Conservation (phyloP, 2,113 vertebrate genomes). For the Menura novaehollandiae region DNA sequence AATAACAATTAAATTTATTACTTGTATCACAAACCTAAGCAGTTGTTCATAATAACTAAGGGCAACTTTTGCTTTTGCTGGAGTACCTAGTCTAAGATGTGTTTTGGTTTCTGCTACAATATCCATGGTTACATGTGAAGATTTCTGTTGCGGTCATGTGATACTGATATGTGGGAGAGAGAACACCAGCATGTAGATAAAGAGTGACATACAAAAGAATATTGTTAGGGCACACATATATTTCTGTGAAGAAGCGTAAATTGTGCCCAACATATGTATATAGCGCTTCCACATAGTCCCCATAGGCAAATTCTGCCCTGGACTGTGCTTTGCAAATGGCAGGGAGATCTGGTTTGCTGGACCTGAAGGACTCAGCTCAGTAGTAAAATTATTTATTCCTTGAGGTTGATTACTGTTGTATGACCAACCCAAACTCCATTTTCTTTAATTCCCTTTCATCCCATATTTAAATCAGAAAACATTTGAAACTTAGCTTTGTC, state of each 20-base stretch:
- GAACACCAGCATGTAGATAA: background rate
- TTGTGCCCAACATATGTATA: background rate
- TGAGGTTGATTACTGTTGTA: fast-evolving
- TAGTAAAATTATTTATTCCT: background rate
- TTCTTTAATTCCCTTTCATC: background rate
- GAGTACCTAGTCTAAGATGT: background rate
- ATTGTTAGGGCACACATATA: background rate
- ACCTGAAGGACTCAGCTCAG: background rate
- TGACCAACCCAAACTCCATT: background rate
- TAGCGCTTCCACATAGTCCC: background rate
- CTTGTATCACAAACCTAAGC: background rate
- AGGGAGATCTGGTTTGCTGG: background rate
- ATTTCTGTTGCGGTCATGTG: background rate
- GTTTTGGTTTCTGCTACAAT: background rate
- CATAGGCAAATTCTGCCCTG: background rate
- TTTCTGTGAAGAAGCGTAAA: background rate
- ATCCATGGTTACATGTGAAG: background rate
- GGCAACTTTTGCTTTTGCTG: background rate
- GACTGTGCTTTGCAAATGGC: background rate
- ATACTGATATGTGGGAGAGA: background rate
- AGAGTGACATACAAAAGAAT: background rate
- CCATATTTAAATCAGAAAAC: background rate
- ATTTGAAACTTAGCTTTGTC: background rate
- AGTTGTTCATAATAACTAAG: background rate
- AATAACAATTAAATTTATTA: background rate